Evolutionary conservation across 1,140 invertebrate genomes (phyloP), one percentile per base, ranked within the genome.

Genomic region (Pararge aegeria): DNA sequence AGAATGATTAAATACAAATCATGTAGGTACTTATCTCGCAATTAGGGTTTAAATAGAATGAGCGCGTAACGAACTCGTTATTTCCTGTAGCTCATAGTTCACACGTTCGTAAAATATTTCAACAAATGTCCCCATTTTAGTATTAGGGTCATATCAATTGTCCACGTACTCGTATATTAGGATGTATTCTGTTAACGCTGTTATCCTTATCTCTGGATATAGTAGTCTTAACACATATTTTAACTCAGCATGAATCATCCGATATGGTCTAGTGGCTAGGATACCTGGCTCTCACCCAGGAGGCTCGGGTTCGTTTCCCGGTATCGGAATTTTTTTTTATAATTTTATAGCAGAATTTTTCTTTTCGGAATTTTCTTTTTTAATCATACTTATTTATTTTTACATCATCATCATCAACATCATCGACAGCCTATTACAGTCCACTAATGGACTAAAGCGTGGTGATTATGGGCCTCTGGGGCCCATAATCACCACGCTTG

Each of bases 221-320:
- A 50, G n/a, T 5, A 54, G 27, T 42, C 20, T 42, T 40, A 13
- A 18, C 16, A 34, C 9, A 16, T 46, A 55, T 46, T 55, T 46
- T n/a, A 46, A 9, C n/a, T n/a, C n/a, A 2, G 0, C 3, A 21
- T 10, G 1, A 20, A n/a, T 9, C 12, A 21, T 81, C 78, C 78
- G 78, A 81, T 81, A 81, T 81, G 78, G 78, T 81, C 78, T 81
- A 81, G 78, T 81, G 78, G 78, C 78, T 81, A 75, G 72, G 72
- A 75, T 75, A 75, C 72, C 72, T 75, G 72, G 72, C 72, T 75
- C 72, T 75, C 72, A 75, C 72, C 72, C 69, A 75, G 66, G 69
- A 72, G 66, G 66, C 77, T 77, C 76, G 74, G 73, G 76, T 77
- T 82, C 77, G 79, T 78, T 80, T 80, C 79, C 77, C 79, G 79